phyloP scores from a whole-genome alignment of 2,113 vertebrate genomes.

The Colinus virginianus region DNA sequence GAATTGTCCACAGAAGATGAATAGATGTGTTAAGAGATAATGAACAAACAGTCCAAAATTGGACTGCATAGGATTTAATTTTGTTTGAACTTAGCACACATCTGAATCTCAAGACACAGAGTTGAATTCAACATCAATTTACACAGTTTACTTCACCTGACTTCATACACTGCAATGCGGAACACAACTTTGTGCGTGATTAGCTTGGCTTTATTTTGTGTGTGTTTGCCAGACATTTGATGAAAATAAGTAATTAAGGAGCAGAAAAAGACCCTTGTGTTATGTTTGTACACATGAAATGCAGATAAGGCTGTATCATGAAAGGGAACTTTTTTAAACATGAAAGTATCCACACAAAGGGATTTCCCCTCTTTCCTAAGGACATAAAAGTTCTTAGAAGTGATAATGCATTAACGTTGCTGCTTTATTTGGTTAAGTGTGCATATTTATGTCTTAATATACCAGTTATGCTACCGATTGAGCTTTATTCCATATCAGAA shows the following conservation, averaged over 20 bases:
- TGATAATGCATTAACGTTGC: neutral
- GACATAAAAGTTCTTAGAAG: neutral
- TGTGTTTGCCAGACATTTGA: neutral
- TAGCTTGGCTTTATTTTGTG: neutral
- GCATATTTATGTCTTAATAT: neutral
- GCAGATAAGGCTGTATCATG: neutral
- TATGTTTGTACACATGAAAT: neutral
- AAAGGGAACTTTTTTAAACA: neutral
- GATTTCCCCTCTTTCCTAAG: neutral
- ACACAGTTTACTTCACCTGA: neutral
- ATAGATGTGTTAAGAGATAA: constrained; percentile 51
- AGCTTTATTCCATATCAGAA: neutral
- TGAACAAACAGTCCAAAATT: constrained; percentile 47
- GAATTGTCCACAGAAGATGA: constrained; percentile 32
- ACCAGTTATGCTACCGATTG: neutral
- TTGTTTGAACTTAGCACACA: neutral
- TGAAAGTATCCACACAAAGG: neutral
- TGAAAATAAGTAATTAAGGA: neutral
- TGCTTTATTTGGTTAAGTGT: neutral
- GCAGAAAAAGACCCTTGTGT: neutral
- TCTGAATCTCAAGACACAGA: constrained; percentile 6
- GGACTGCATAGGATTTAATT: neutral
- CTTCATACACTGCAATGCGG: neutral
- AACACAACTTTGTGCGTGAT: neutral
- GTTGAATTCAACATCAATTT: neutral